A percentile compares a stretch with the other conserved stretches of the same genome.
Evolutionary conservation across 2,888 invertebrate species (phyloP).

Genomic region (Epirrhoe tristata): DNA sequence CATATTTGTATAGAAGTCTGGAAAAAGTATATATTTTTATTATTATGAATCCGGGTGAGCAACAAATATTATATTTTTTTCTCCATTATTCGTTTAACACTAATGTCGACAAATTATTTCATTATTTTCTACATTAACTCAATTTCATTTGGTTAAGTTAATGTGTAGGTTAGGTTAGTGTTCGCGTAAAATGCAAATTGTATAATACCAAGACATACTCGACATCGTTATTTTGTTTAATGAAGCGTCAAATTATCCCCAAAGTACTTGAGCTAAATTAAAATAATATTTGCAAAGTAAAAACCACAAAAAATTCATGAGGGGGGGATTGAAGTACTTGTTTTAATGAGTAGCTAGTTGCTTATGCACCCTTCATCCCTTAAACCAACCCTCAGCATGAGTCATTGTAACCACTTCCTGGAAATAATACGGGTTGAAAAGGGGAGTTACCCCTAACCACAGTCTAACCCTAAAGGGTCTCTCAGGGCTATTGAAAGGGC

Average conservation of each 20-base stretch:
- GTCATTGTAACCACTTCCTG: conserved; percentile 24
- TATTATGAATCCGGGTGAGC: no score
- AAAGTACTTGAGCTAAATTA: neutral
- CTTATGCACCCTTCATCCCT: conserved; percentile 18
- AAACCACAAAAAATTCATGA: neutral
- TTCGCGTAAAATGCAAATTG: neutral
- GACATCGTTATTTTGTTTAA: neutral
- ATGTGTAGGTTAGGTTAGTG: no score
- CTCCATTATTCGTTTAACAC: no score
- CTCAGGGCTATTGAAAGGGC: conserved; percentile 18
- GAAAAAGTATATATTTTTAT: no score
- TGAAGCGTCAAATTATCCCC: neutral
- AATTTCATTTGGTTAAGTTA: no score
- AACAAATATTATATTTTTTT: no score
- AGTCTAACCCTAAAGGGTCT: conserved; percentile 22
- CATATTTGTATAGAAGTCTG: no score
- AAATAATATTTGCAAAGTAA: conserved; percentile 1
- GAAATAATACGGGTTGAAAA: conserved; percentile 16
- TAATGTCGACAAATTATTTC: no score
- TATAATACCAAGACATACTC: neutral
- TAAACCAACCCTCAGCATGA: conserved; percentile 27
- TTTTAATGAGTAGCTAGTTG: conserved; percentile 13
- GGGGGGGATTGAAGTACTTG: neutral
- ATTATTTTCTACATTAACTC: no score
- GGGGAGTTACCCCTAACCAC: conserved; percentile 27